Evolutionary conservation across 1,140 invertebrate genomes (phyloP), one percentile per base, ranked within the genome.

Genomic region (Prorops nasuta): DNA sequence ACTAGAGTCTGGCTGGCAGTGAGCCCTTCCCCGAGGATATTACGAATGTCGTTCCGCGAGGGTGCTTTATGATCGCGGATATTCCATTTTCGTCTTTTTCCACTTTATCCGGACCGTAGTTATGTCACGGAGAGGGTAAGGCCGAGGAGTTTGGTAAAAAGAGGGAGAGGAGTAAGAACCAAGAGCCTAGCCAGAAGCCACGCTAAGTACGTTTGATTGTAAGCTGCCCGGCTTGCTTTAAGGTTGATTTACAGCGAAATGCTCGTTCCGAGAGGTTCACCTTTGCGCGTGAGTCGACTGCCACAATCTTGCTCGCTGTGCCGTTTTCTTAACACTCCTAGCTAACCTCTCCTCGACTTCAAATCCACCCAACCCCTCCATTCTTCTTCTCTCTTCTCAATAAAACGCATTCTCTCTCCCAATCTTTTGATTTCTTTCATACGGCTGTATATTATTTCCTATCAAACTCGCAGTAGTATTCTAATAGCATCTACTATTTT

Each of bases 141-240:
- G 39, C 7, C 14, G 35, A 9, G n/a, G n/a, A n/a, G n/a, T n/a
- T n/a, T n/a, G n/a, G n/a, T n/a, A n/a, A n/a, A n/a, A n/a, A n/a
- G n/a, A n/a, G n/a, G n/a, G n/a, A n/a, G n/a, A n/a, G n/a, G n/a
- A n/a, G n/a, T n/a, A n/a, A n/a, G n/a, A n/a, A n/a, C n/a, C n/a
- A n/a, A n/a, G n/a, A n/a, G 44, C 15, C 46, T 39, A 22, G 16
- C 9, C 28, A 12, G 4, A 28, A 22, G 34, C 42, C 37, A 35
- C 40, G 55, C 71, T 77, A 73, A 77, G 74, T 76, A 76, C 65
- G 64, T 77, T 77, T 74, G 71, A 77, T 76, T 76, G 74, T 77
- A 76, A 77, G 70, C 67, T 66, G 66, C 63, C 64, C 48, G 44
- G 49, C 8, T 43, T 34, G 67, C 67, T 75, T 74, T 75, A 74